Percentiles rank a stretch among this genome's conserved stretches.
Evolutionary conservation across 2,113 vertebrate genomes (phyloP).

Genomic region (Leucosticte australis): DNA sequence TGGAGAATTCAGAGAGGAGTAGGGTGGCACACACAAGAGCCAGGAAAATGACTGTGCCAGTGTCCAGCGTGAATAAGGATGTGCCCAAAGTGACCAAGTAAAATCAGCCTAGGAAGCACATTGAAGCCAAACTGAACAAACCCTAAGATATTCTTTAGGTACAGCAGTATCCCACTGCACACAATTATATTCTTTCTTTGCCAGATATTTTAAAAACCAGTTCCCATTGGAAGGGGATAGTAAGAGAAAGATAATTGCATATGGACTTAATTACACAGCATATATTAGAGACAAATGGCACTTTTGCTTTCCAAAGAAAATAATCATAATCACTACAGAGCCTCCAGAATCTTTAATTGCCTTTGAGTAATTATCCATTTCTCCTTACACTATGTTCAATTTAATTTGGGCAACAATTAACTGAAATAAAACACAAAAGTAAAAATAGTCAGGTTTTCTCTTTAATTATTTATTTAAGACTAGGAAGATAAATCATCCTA

Average conservation of each 20-base stretch:
- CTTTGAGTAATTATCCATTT: conserved; percentile 54
- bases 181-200: not conserved
- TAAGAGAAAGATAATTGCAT: conserved; percentile 48
- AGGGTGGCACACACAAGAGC: not conserved
- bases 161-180: not conserved
- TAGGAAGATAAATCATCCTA: not conserved
- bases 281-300: conserved; percentile 55
- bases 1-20: not conserved
- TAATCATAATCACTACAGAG: conserved; percentile 58
- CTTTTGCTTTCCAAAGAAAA: conserved; percentile 57
- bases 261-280: conserved; percentile 50
- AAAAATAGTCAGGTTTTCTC: not conserved
- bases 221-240: not conserved
- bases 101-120: not conserved
- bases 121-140: not conserved
- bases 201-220: not conserved
- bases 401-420: conserved; percentile 43
- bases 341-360: conserved; percentile 55
- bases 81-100: not conserved
- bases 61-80: not conserved
- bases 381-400: conserved; percentile 1
- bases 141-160: not conserved
- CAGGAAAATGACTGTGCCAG: not conserved
- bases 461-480: conserved; percentile 23
- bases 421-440: conserved; percentile 12